Percentiles rank a stretch among this genome's conserved stretches.
These are phyloP conservation scores for Iselma pallidipennis DNA, from an alignment of 2,888 invertebrate species.

Conservation along the genomic window DNA sequence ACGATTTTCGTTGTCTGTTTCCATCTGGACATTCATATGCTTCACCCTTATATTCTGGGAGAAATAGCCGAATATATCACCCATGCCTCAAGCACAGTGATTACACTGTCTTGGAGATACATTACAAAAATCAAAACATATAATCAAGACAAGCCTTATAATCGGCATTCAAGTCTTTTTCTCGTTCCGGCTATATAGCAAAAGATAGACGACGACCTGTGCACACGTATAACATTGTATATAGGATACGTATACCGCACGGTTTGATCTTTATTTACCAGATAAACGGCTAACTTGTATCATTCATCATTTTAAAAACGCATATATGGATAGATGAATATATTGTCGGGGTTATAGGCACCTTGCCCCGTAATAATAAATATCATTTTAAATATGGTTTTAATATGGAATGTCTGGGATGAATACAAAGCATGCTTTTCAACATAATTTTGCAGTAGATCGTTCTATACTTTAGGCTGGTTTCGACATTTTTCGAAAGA, in stretches of 20 bases:
- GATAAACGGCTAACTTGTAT: slow-evolving; percentile 28
- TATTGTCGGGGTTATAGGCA: not conserved
- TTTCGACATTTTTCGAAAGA: too few relatives aligned
- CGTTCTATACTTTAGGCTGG: not conserved
- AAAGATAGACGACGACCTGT: not conserved
- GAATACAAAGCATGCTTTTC: not conserved
- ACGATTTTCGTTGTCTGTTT: not conserved
- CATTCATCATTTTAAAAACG: slow-evolving; percentile 20
- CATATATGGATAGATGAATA: not conserved
- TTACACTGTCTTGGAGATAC: slow-evolving; percentile 54
- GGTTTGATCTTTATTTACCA: slow-evolving; percentile 28
- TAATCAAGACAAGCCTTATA: slow-evolving; percentile 50
- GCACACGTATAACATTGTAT: not conserved
- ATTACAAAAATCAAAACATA: slow-evolving; percentile 55
- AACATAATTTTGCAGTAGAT: not conserved
- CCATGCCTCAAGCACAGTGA: slow-evolving; percentile 48
- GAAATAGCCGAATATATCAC: slow-evolving; percentile 50
- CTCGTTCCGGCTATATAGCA: slow-evolving; percentile 3
- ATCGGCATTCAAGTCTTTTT: slow-evolving; percentile 32
- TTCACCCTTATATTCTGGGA: slow-evolving; percentile 23
- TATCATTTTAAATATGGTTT: not conserved
- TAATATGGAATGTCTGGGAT: not conserved
- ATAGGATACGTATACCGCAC: slow-evolving; percentile 17
- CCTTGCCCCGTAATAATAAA: not conserved
- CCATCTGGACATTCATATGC: not conserved